Evolutionary conservation across 2,113 vertebrate genomes (phyloP), one percentile per base, ranked within the genome.

Genomic region (Proterorhinus semilunaris): DNA sequence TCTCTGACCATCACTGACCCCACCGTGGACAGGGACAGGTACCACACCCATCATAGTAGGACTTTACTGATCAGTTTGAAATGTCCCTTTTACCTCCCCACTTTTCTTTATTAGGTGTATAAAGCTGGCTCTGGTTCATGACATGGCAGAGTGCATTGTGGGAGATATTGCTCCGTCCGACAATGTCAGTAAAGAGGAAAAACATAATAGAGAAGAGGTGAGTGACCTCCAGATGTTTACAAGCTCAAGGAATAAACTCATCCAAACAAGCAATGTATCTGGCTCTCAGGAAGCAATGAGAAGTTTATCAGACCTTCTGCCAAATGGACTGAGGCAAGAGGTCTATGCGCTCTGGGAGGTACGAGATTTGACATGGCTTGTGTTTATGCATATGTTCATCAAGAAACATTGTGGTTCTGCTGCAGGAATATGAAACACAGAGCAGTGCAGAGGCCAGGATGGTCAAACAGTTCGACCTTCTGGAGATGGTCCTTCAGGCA

Each of bases 61-160:
- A 53, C n/a, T 9, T 17, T 53, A 9, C 8, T 17, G 49, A 9
- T n/a, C 8, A 17, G 9, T 4, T 21, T 4, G 1, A 53, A 53
- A 17, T 53, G 10, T 17, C 13, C 7, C 10, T 47, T 15, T 42
- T 13, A 4, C 10, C 45, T 61, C 2, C 10, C 11, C 36, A n/a
- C n/a, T 44, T 6, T 16, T 16, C 48, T 65, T n/a, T 55, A 12
- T 61, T 21, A 99, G 98, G 81, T 99, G 97, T 75, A 88, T 99
- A 69, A 96, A 95, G 69, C 81, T 99, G 79, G 95, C 97, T 75
- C 89, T 99, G 74, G 95, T 98, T 80, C 98, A 99, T 3, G 98
- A 99, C 87, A 95, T 99, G 95, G 97, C 98, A 78, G 98, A 99
- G 75, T 96, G 96, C 88, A 98, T 99, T 79, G 98, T 98, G 81